These are phyloP conservation scores for Odontamblyopus lacepedii DNA, from an alignment of 2,797 vertebrate genomes.

Conservation along the genomic window DNA sequence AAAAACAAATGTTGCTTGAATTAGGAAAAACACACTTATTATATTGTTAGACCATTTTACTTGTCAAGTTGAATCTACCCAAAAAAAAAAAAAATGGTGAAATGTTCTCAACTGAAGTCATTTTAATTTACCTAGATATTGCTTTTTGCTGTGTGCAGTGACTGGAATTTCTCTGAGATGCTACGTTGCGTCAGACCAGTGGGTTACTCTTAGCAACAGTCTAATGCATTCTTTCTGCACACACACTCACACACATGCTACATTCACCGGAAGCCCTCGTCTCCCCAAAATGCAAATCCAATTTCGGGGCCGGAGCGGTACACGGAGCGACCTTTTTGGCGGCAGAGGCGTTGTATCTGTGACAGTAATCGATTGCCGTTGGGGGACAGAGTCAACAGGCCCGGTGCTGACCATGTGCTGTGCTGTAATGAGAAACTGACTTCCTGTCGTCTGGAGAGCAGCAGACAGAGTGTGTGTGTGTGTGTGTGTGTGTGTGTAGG, in stretches of 20 bases:
- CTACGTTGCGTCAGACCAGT: conserved; percentile 26
- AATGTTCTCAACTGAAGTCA: too few species aligned
- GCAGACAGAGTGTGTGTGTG: background rate
- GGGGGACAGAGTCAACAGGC: conserved; percentile 41
- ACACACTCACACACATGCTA: conserved; percentile 20
- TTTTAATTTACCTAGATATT: too few species aligned
- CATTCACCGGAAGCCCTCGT: conserved; percentile 42
- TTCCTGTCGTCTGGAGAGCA: background rate
- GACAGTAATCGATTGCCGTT: conserved; percentile 56
- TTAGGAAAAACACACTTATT: too few species aligned
- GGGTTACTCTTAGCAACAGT: conserved; percentile 49
- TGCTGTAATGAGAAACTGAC: conserved; percentile 35
- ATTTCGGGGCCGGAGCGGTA: conserved; percentile 27
- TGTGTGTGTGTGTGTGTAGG: background rate
- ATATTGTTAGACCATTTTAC: too few species aligned
- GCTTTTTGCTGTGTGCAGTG: background rate
- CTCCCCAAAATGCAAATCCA: conserved; percentile 55
- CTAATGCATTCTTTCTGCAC: conserved; percentile 28
- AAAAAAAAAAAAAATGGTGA: too few species aligned
- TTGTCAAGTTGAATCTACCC: too few species aligned
- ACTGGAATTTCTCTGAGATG: conserved; percentile 27
- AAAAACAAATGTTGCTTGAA: too few species aligned
- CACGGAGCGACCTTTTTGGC: conserved; percentile 42
- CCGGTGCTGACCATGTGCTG: conserved; percentile 1
- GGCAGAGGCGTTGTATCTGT: conserved; percentile 11